Evolutionary conservation across 2,888 invertebrate genomes (phyloP), one percentile per base, ranked within the genome.

Genomic region (Agriotes lineatus): DNA sequence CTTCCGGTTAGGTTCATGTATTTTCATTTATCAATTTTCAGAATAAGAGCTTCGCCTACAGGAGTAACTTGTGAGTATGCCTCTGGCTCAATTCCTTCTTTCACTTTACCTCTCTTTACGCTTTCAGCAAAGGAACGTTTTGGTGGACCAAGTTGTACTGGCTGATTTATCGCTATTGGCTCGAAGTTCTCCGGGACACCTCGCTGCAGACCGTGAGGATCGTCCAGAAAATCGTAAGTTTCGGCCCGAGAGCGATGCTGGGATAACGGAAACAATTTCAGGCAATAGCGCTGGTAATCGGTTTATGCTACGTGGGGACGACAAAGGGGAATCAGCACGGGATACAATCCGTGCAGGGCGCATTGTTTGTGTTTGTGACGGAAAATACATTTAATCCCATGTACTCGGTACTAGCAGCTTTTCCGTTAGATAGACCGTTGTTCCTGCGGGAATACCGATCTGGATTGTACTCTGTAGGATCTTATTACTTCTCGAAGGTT

Each of bases 351-450:
- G 90, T 96, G 0, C 95, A 96, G 81, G 97, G 96, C 2, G 93
- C 93, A 0, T 85, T 96, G 4, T 96, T 96, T 83, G 91, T 96
- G 74, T 89, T 96, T 83, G 93, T 96, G 44, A 91, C 94, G 0
- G 96, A 97, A 86, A 94, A 96, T 80, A 94, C 96, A 0, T 97
- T 96, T 84, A 90, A 91, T 61, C 95, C 96, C 0, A 94, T 97
- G 92, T 97, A 97, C 82, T 92, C 95, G 0, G 93, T 95, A 0
- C 86, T 97, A 39, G 90, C 94, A 74, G 89, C 94, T 77, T 94
- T 96, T 79, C 96, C 96, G 0, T 90, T 90, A 75, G 89, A 90
- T 80, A 89, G 94, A 71, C 95, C 96, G 0, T 84, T 96, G 45
- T 91, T 96, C 78, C 85, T 92, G 37, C 86, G 96, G 67, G 96